phyloP scores from a whole-genome alignment of 2,797 vertebrate species.

The Hoplostethus mediterraneus region DNA sequence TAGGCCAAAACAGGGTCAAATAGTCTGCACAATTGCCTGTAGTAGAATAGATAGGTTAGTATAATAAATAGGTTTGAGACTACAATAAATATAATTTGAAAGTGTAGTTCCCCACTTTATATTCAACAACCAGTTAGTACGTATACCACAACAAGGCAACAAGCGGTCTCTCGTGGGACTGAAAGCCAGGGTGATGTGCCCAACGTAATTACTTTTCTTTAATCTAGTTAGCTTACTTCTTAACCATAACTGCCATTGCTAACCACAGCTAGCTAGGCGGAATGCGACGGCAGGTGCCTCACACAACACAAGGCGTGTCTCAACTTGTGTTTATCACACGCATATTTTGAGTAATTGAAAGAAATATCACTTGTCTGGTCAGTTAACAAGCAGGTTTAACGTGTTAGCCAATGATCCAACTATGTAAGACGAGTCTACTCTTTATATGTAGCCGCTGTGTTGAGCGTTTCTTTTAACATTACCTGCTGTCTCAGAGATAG shows the following conservation, averaged over 20 bases:
- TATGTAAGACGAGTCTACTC: slow-evolving; percentile 4
- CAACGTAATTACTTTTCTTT: background rate
- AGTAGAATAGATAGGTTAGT: too few species aligned
- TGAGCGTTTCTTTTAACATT: slow-evolving; percentile 22
- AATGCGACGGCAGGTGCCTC: background rate
- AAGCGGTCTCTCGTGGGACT: background rate
- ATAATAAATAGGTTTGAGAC: background rate
- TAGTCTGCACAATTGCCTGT: too few species aligned
- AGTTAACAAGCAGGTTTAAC: background rate
- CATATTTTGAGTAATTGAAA: too few species aligned
- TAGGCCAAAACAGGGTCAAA: too few species aligned
- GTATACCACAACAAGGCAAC: background rate
- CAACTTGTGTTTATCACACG: too few species aligned
- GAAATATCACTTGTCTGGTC: background rate
- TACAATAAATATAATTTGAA: background rate
- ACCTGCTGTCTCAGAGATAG: slow-evolving; percentile 78
- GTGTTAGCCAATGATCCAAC: slow-evolving; percentile 18
- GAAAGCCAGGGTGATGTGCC: too few species aligned
- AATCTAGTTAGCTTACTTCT: background rate
- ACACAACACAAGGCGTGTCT: background rate
- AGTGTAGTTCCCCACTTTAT: background rate
- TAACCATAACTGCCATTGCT: slow-evolving; percentile 19
- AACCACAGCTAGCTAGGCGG: slow-evolving; percentile 11
- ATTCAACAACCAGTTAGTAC: background rate
- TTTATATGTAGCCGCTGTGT: background rate